Evolutionary conservation across 2,888 invertebrate species (phyloP).

Genomic region (Amitus sp.): DNA sequence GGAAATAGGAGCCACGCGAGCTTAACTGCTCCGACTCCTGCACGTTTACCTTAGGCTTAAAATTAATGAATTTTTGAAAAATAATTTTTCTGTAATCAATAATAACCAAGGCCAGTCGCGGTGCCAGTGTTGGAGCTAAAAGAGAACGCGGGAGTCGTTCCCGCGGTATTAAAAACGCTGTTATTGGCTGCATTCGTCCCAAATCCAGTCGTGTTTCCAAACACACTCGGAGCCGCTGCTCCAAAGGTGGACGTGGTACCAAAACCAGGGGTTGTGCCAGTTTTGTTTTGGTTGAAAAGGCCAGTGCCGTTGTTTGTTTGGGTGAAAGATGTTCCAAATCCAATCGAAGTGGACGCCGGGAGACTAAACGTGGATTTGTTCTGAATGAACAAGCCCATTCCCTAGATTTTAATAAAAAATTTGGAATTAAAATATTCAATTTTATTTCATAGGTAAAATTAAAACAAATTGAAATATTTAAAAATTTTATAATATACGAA

Average conservation of each 20-base stretch:
- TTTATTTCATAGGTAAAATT: too few species aligned
- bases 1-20: too few species aligned
- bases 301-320: constrained; percentile 60
- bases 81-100: not conserved
- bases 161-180: constrained; percentile 64
- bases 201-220: constrained; percentile 53
- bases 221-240: constrained; percentile 46
- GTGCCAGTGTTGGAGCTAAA: constrained; percentile 56
- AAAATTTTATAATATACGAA: too few species aligned
- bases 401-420: constrained; percentile 43
- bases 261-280: constrained; percentile 63
- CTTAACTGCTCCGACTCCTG: too few species aligned
- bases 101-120: constrained; percentile 54
- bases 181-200: constrained; percentile 55
- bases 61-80: not conserved
- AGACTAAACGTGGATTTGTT: constrained; percentile 64
- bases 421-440: too few species aligned
- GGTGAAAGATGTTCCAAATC: constrained; percentile 65
- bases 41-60: too few species aligned
- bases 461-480: too few species aligned
- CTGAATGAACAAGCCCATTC: constrained; percentile 65
- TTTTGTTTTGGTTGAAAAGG: constrained; percentile 67
- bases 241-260: constrained; percentile 60
- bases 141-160: constrained; percentile 60
- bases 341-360: constrained; percentile 58